Evolutionary conservation across 2,113 vertebrate species (phyloP), one percentile per base, ranked within the genome.

Genomic region (Tupaia tana): DNA sequence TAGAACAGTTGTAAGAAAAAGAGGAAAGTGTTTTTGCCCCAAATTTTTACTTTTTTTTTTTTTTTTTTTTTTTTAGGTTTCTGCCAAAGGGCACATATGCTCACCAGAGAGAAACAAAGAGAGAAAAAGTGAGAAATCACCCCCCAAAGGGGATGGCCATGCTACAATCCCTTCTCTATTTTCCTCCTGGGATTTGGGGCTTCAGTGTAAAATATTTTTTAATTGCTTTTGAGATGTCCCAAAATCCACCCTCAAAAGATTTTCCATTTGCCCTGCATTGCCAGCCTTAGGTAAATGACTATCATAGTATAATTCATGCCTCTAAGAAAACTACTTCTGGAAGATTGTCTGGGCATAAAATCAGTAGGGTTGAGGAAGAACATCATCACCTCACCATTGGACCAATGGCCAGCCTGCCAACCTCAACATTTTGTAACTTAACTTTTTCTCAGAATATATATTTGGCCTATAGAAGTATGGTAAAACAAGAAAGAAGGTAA

Each of bases 41-140:
- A 56, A n/a, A 24, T 90, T 81, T 89, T 18, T 75, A 86, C 79
- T 29, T 54, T 43, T 43, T 86, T 86, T 96, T 92, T 43, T 43
- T 92, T 43, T 43, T 43, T 43, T 43, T 43, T 43, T 4, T 43
- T 5, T 5, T 43, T 43, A 43, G 43, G 43, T 43, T 43, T 43
- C 43, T 43, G 43, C 43, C 43, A 43, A 43, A 43, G 43, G 43
- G 43, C 43, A 43, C 43, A 43, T 43, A 6, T 43, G 43, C 43
- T 43, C 43, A 43, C 43, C 43, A 43, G 43, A 43, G 43, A 43
- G 43, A 43, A 43, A 43, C 43, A 43, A 43, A 43, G 43, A 43
- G 43, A 43, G 4, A 43, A 43, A 43, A 43, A 43, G 43, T 43
- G 43, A 43, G 43, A 43, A 43, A 43, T 43, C 43, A 43, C 43